A percentile compares a stretch with the other conserved stretches of the same genome.
Evolutionary conservation across 2,888 invertebrate genomes (phyloP).

Genomic region (Lasioglossum villosulum): DNA sequence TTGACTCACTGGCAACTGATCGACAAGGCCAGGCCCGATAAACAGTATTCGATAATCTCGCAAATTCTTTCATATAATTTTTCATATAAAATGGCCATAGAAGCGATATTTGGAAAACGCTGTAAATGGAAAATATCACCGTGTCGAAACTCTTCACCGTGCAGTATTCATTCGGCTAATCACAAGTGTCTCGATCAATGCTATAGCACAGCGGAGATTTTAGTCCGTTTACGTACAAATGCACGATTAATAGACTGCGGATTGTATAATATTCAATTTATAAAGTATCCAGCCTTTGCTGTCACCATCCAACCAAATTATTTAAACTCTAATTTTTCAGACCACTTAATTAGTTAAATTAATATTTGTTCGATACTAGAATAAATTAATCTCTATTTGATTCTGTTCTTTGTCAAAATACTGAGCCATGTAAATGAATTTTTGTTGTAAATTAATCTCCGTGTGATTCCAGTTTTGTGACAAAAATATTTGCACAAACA

Average conservation of each 20-base stretch:
- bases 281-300: background rate
- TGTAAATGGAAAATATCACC: slow-evolving; percentile 30
- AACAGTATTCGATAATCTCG: background rate
- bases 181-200: slow-evolving; percentile 59
- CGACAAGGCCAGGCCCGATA: slow-evolving; percentile 23
- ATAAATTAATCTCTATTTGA: too few relatives aligned
- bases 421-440: too few relatives aligned
- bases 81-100: slow-evolving; percentile 28
- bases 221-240: slow-evolving; percentile 30
- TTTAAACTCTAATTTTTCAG: too few relatives aligned
- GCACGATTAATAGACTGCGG: background rate
- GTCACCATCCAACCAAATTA: background rate
- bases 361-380: too few relatives aligned
- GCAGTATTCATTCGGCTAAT: slow-evolving; percentile 35
- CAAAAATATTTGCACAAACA: background rate
- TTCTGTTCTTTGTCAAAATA: too few relatives aligned
- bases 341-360: too few relatives aligned
- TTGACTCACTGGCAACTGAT: background rate
- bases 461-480: too few relatives aligned
- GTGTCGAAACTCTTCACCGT: slow-evolving; percentile 6
- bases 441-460: too few relatives aligned
- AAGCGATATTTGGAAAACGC: slow-evolving; percentile 16
- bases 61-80: background rate
- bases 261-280: background rate
- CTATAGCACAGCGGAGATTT: slow-evolving; percentile 59